Percentiles rank a stretch among this genome's conserved stretches.
phyloP scores from a whole-genome alignment of 1,140 invertebrate species.

The Drosophila baimaii region DNA sequence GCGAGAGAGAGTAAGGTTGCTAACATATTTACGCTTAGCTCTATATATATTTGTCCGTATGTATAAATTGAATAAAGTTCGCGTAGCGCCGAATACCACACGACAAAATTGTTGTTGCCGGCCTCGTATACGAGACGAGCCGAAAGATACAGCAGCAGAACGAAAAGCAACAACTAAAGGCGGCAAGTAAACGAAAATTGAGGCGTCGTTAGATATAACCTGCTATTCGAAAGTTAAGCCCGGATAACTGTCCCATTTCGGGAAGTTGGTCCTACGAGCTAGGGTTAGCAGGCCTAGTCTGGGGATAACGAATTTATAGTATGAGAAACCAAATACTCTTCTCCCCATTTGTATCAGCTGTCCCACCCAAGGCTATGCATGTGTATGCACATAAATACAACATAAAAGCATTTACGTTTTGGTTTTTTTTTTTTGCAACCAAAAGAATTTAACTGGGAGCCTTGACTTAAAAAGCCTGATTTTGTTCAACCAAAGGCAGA shows the following conservation, averaged over 20 bases:
- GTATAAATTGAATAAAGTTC: constrained; percentile 53
- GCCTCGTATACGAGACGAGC: constrained; percentile 52
- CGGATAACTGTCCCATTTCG: constrained; percentile 1
- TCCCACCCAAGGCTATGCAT: neutral
- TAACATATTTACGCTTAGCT: constrained; percentile 30
- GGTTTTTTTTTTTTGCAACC: neutral
- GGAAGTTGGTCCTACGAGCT: constrained; percentile 5
- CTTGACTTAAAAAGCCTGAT: neutral
- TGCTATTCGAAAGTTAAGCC: constrained; percentile 31
- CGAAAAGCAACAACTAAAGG: constrained; percentile 63
- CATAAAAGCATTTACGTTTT: neutral
- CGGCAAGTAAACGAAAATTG: constrained; percentile 44
- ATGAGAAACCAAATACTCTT: neutral
- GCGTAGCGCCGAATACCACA: constrained; percentile 41
- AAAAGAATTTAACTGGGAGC: neutral
- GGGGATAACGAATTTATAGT: neutral
- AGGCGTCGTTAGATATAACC: constrained; percentile 57
- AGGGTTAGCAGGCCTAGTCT: neutral
- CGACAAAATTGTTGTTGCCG: constrained; percentile 41
- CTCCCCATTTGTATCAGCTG: neutral
- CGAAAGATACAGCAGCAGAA: constrained; percentile 73
- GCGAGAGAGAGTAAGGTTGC: constrained; percentile 29
- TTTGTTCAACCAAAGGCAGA: neutral
- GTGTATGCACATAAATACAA: neutral
- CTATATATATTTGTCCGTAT: constrained; percentile 39